Conservation (phyloP, 2,113 vertebrate species). For the Telmatochromis sp. region DNA sequence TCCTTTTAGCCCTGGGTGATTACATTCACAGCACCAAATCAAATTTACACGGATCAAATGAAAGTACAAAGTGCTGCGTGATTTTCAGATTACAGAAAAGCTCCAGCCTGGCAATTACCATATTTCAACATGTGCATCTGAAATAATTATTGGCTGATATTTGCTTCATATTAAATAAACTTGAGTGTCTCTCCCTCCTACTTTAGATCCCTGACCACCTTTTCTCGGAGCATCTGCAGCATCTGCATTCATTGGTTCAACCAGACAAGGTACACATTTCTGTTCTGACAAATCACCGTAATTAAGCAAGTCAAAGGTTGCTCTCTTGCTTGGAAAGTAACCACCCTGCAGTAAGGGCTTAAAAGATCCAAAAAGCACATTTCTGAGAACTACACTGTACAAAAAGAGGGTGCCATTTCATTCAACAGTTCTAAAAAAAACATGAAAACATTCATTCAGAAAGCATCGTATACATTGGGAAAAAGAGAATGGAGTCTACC, state of each 20-base stretch:
- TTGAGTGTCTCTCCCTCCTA: background rate
- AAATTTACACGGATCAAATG: background rate
- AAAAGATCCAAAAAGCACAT: background rate
- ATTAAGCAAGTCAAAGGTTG: background rate
- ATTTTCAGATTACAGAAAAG: background rate
- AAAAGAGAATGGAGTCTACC: background rate
- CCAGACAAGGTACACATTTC: background rate
- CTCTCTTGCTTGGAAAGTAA: background rate
- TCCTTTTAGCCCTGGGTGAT: background rate
- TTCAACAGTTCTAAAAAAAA: background rate
- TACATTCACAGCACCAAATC: background rate
- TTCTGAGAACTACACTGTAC: background rate
- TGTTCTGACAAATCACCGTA: background rate
- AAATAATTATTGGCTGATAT: background rate
- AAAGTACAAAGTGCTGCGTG: background rate
- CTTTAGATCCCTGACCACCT: background rate
- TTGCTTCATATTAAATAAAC: background rate
- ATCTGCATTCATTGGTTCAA: background rate
- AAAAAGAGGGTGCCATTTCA: background rate
- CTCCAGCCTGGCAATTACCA: background rate
- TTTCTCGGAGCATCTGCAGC: background rate
- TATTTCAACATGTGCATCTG: constrained; percentile 1
- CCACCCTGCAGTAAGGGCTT: background rate
- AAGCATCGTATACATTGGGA: background rate
- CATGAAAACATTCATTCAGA: background rate